Conservation (phyloP, 2,797 vertebrate species). For the Micromesistius poutassou region DNA sequence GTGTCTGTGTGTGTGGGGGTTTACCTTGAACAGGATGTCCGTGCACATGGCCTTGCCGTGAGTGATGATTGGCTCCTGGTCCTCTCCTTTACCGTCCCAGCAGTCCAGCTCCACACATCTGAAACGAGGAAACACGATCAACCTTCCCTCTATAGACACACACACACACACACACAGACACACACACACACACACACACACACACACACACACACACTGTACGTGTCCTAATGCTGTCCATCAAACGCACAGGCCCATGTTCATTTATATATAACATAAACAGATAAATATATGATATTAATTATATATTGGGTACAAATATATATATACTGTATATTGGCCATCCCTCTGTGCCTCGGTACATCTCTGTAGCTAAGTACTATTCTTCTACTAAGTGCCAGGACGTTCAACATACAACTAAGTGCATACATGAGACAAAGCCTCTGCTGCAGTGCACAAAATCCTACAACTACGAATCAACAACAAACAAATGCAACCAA, state of each 20-base stretch:
- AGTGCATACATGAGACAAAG: too few relatives aligned
- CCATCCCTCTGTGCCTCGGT: too few relatives aligned
- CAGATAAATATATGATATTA: too few relatives aligned
- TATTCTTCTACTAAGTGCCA: too few relatives aligned
- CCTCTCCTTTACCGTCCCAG: slow-evolving; percentile 99
- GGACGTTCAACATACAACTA: too few relatives aligned
- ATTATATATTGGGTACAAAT: too few relatives aligned
- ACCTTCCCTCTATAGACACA: slow-evolving; percentile 1
- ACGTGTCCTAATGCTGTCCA: not conserved
- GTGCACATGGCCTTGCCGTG: slow-evolving; percentile 99
- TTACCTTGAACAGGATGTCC: slow-evolving; percentile 97
- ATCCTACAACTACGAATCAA: too few relatives aligned
- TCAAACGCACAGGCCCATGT: not conserved
- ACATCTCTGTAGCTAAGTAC: too few relatives aligned
- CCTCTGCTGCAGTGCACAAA: too few relatives aligned
- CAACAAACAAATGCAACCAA: too few relatives aligned
- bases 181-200: not conserved
- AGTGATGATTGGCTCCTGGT: slow-evolving; percentile 98
- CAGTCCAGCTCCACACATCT: slow-evolving; percentile 98
- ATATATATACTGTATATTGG: too few relatives aligned
- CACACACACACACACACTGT: not conserved
- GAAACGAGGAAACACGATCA: slow-evolving; percentile 14
- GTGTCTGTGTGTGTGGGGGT: not conserved
- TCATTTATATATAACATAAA: too few relatives aligned
- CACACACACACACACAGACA: not conserved